Base-by-base conservation (phyloP, 2,888 invertebrate species). In the Amphipoea oculea region DNA sequence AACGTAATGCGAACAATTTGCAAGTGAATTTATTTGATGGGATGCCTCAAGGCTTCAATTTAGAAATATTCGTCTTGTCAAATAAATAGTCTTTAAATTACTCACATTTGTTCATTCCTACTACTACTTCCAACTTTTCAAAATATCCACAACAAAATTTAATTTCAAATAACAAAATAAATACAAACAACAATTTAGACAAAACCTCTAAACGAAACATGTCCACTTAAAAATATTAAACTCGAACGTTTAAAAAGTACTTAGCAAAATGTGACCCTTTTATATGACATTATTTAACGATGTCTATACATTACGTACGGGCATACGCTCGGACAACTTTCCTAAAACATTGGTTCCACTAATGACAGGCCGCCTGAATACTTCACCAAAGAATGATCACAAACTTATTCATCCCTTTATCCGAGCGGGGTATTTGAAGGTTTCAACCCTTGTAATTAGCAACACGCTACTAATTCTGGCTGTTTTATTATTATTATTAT, bases 361-460 rank as follows among this genome's bases (percentile, higher is more conserved):
- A 96, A 95, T 95, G 95, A 95, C 94, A 94, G 93, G 91, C 92
- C 89, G 88, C 89, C 90, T 89, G 87, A 90, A 92, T 92, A 91
- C 89, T 92, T 88, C 86, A 91, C 91, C 91, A 93, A 95, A 95
- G 95, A 95, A 96, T 94, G 91, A 92, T 93, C 92, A 93, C 92
- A 91, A 96, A 95, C 94, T 94, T 94, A 94, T 94, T 94, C 93
- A 92, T 93, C 93, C 95, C 93, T 94, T 94, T 93, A 91, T 91
- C 92, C 91, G 88, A 70, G 90, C 82, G 84, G 91, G 90, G 91
- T 90, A 91, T 92, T 93, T 76, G 92, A 93, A 92, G 91, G 92
- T 89, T 90, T 90, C 88, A 90, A 94, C 94, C 94, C 94, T 94
- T 93, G 93, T 94, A 95, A 95, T 96, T 96, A 96, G 92, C 91